Evolutionary conservation across 2,888 invertebrate genomes (phyloP).

Genomic region (Mimumesa dahlbomi): DNA sequence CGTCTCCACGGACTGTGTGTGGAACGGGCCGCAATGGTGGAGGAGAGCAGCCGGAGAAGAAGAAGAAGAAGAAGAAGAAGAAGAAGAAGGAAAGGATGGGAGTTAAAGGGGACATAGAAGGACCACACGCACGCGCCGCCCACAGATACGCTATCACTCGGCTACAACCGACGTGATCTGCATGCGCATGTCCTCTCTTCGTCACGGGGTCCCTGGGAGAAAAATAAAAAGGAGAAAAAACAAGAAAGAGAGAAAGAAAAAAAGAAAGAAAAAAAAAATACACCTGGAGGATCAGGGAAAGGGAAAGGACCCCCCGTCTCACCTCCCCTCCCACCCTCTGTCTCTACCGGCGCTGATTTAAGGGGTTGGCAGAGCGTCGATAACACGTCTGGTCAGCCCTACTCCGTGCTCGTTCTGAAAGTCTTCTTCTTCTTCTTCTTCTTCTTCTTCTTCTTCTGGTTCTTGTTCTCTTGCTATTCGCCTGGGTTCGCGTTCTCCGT

Average conservation of each 20-base stretch:
- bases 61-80: constrained; percentile 69
- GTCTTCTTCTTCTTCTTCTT: constrained; percentile 26
- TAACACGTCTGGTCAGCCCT: constrained; percentile 57
- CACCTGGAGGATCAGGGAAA: constrained; percentile 25
- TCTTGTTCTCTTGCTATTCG: constrained; percentile 10
- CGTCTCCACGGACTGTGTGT: no score
- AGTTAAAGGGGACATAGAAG: constrained; percentile 71
- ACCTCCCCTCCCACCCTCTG: constrained; percentile 29
- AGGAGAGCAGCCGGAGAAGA: constrained; percentile 52
- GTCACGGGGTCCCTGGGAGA: constrained; percentile 39
- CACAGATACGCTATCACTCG: constrained; percentile 80
- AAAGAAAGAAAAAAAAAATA: constrained; percentile 19
- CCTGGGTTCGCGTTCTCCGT: not conserved
- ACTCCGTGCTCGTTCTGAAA: constrained; percentile 34
- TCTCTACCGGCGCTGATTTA: constrained; percentile 65
- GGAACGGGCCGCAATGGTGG: constrained; percentile 22
- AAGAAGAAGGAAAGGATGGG: constrained; percentile 66
- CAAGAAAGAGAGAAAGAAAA: constrained; percentile 17
- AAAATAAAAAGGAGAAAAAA: no score
- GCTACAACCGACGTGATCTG: constrained; percentile 79
- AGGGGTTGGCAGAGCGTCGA: constrained; percentile 66
- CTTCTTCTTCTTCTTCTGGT: constrained; percentile 14
- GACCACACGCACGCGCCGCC: constrained; percentile 80
- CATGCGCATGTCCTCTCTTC: constrained; percentile 77
- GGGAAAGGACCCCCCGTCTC: constrained; percentile 30